Evolutionary conservation across 2,113 vertebrate species (phyloP).

Genomic region (Ophiodon elongatus): DNA sequence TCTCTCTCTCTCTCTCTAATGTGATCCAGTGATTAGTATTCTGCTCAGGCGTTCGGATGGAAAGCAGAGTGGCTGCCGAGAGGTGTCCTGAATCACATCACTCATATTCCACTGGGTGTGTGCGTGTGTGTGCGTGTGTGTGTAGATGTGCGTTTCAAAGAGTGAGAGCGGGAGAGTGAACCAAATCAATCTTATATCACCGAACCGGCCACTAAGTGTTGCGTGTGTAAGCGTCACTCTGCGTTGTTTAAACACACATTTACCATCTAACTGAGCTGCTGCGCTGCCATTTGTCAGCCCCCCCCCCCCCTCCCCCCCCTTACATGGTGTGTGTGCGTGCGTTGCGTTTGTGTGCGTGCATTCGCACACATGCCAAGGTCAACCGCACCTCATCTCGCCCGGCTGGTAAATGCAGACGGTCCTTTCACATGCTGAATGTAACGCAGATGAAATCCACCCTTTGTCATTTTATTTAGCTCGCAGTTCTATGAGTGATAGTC

Average conservation of each 20-base stretch:
- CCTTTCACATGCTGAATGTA: slow-evolving; percentile 19
- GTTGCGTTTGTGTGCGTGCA: slow-evolving; percentile 36
- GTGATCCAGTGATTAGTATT: slow-evolving; percentile 84
- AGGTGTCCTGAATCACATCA: slow-evolving; percentile 84
- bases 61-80: slow-evolving; percentile 83
- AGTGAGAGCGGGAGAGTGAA: slow-evolving; percentile 56
- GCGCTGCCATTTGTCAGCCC: slow-evolving; percentile 78
- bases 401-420: slow-evolving; percentile 54
- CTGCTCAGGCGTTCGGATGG: slow-evolving; percentile 79
- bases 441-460: slow-evolving; percentile 17
- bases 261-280: slow-evolving; percentile 78
- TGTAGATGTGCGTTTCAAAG: slow-evolving; percentile 28
- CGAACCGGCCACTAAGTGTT: slow-evolving; percentile 75
- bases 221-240: slow-evolving; percentile 74
- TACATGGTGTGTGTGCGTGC: slow-evolving; percentile 24
- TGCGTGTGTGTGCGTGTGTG: slow-evolving; percentile 33
- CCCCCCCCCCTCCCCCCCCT: slow-evolving; percentile 22
- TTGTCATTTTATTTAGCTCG: slow-evolving; percentile 11
- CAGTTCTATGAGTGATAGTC: not conserved
- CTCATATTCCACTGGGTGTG: slow-evolving; percentile 73
- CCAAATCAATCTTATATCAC: slow-evolving; percentile 80
- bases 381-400: slow-evolving; percentile 60
- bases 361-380: slow-evolving; percentile 72
- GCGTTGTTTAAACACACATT: slow-evolving; percentile 82
- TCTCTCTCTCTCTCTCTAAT: slow-evolving; percentile 70